Conservation (phyloP, 2,888 invertebrate genomes). For the Eucera pruinosa region DNA sequence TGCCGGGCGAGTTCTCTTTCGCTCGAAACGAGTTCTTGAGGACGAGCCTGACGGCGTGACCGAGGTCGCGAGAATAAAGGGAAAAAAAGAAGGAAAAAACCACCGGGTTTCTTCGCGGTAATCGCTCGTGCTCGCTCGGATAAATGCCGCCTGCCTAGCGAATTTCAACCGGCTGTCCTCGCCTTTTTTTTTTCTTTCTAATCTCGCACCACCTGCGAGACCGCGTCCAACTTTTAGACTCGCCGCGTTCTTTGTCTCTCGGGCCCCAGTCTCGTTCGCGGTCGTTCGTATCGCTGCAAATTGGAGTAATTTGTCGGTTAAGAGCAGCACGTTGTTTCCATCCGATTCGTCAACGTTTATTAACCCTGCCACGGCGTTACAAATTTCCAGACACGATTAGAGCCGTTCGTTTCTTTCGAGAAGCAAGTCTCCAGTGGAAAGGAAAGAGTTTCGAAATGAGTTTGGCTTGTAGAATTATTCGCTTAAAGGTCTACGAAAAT, state of each 20-base stretch:
- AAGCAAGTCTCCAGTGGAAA: too few species aligned
- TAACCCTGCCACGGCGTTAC: too few species aligned
- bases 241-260: neutral
- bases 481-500: too few species aligned
- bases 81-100: conserved; percentile 52
- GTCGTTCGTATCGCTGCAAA: neutral
- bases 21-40: conserved; percentile 67
- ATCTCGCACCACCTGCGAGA: neutral
- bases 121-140: conserved; percentile 6
- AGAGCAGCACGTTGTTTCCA: too few species aligned
- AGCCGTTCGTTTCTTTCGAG: too few species aligned
- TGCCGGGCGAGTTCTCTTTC: conserved; percentile 66
- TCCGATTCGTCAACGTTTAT: too few species aligned
- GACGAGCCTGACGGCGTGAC: conserved; percentile 62
- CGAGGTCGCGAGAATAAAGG: conserved; percentile 49
- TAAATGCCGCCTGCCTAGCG: neutral
- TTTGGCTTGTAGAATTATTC: too few species aligned
- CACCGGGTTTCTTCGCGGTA: neutral
- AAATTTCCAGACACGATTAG: too few species aligned
- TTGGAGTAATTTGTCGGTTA: too few species aligned
- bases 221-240: neutral
- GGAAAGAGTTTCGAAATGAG: too few species aligned
- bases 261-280: neutral
- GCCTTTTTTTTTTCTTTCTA: neutral
- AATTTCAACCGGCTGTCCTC: conserved; percentile 10